Base-by-base conservation (phyloP, 2,113 vertebrate species). In the Lepus americanus region DNA sequence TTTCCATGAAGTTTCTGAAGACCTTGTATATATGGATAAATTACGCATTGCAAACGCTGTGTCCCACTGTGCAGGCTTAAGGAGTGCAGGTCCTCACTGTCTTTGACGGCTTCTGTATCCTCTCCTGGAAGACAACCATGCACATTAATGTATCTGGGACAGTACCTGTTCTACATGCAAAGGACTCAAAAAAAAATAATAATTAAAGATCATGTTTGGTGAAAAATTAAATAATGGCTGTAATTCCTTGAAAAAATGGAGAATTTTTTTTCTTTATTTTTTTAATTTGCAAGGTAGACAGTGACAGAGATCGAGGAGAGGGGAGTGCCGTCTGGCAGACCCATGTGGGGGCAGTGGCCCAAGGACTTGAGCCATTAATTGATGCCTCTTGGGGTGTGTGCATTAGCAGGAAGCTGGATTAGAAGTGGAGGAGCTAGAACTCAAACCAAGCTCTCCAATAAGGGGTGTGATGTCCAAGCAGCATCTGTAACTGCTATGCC, bases 51-150 rank as follows among this genome's bases (percentile, higher is more conserved):
- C n/a, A 67, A 25, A 29, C 1, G 5, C 0, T n/a, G 63, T 25
- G 73, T 39, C 63, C 29, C 11, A 1, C 8, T n/a, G 8, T 31
- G 33, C 23, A 14, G n/a, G 25, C 49, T 72, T 27, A 51, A 80
- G 70, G 61, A 84, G n/a, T 7, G 49, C 72, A 36, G 3, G 23
- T 20, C 51, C 29, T 31, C 0, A 0, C 66, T 11, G 29, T 22
- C 76, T n/a, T 20, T 4, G 8, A 14, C 33, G 19, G 16, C 4
- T 13, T 11, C 39, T 14, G 3, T 27, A 27, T 33, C 39, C 27
- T 20, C 27, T n/a, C 10, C 4, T 16, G 20, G 5, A 23, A 59
- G 87, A 16, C 1, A 7, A 3, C n/a, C n/a, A 0, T 7, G 8
- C 25, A 8, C 16, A 2, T 90, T 44, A 5, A 5, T 87, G 82